Evolutionary conservation across 2,113 vertebrate genomes (phyloP), one percentile per base, ranked within the genome.

Genomic region (Cottus gobio): DNA sequence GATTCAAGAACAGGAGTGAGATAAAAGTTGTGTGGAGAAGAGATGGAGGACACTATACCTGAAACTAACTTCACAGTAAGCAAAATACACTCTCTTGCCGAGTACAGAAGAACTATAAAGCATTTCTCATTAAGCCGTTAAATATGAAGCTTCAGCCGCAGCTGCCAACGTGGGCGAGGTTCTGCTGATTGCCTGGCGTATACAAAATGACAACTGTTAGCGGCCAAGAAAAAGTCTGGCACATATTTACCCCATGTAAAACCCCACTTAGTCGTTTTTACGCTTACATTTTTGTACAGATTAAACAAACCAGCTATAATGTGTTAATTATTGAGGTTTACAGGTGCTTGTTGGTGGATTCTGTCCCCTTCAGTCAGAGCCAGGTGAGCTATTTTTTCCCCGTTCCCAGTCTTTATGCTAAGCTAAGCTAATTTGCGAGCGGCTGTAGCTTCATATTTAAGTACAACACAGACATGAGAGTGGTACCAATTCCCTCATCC

Each of bases 171-270:
- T 34, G 62, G n/a, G n/a, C 36, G 28, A 56, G 73, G 56, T 36
- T 30, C 46, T 46, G 30, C 56, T 56, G 52, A 77, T 71, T 79
- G 54, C 28, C 50, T 64, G 37, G 34, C 36, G 44, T 26, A 36
- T 9, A 11, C 36, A 44, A 28, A 64, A 37, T 24, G 5, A 63
- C 3, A 22, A 28, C 65, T 12, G 52, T 36, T 48, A n/a, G 15
- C 20, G 16, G 75, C 75, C 66, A 69, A 54, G 7, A 52, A 62
- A 69, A 24, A 46, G 13, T 77, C n/a, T 6, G 1, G 26, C 50
- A 50, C 30, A 61, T 48, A 34, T 63, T 28, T 60, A 56, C 15
- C 10, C 18, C 24, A 28, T n/a, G 30, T 48, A 48, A 31, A 24
- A 48, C 58, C 28, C 42, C 52, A 20, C n/a, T 8, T 42, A n/a